Evolutionary conservation across 2,888 invertebrate genomes (phyloP).

Genomic region (Gortyna flavago): DNA sequence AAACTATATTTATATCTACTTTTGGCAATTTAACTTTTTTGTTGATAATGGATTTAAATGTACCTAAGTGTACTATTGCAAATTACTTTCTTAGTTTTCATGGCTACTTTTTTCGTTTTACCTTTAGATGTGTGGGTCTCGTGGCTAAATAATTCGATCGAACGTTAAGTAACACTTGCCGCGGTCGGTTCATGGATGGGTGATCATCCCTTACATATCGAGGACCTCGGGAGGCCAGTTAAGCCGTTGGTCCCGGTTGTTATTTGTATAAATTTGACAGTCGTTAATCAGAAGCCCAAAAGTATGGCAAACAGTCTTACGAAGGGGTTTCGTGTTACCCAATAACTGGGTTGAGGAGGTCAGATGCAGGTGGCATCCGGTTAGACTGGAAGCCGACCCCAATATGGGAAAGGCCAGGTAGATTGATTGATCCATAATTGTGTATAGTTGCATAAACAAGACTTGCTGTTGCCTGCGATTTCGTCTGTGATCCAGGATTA

Average conservation of each 20-base stretch:
- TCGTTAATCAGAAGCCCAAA: no score
- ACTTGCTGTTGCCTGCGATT: neutral
- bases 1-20: slow-evolving; percentile 29
- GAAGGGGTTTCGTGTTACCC: no score
- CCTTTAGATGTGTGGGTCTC: neutral
- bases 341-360: no score
- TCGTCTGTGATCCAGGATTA: neutral
- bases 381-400: neutral
- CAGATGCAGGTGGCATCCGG: neutral
- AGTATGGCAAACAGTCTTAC: no score
- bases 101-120: neutral
- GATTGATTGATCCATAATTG: neutral
- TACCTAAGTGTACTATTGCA: slow-evolving; percentile 11
- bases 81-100: slow-evolving; percentile 17
- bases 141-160: neutral
- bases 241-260: neutral
- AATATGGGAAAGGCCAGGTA: neutral
- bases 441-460: neutral
- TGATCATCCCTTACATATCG: neutral
- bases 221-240: neutral
- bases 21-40: slow-evolving; percentile 45
- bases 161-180: neutral
- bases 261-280: neutral
- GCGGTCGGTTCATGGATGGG: neutral
- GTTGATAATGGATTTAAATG: slow-evolving; percentile 20